Evolutionary conservation across 1,140 invertebrate species (phyloP).

Genomic region (Macrotrachela quadricornifera): DNA sequence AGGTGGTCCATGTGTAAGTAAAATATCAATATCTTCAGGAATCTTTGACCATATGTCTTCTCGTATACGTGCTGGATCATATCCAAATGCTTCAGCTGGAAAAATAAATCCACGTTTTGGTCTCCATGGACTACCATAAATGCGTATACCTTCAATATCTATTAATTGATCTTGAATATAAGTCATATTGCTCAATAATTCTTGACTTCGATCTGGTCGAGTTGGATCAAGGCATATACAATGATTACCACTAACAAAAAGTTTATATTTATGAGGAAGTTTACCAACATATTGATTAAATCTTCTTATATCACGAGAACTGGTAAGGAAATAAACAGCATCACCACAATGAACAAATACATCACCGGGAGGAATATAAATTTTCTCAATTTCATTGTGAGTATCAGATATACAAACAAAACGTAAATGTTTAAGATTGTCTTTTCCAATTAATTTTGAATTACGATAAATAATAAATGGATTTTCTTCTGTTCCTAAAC

Average conservation of each 20-base stretch:
- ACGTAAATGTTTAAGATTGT: no score
- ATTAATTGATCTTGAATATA: background rate
- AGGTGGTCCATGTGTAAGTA: constrained; percentile 44
- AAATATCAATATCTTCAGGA: constrained; percentile 48
- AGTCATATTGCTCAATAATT: background rate
- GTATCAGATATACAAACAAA: no score
- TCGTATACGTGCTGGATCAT: no score
- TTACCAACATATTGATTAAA: constrained; percentile 28
- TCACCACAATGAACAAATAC: background rate
- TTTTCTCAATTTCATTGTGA: no score
- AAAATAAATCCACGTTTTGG: background rate
- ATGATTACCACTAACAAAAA: constrained; percentile 69
- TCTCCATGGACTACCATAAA: background rate
- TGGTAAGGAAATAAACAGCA: background rate
- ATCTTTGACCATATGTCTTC: constrained; percentile 44
- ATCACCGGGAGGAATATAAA: background rate
- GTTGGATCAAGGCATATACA: constrained; percentile 34
- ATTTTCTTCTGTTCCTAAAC: no score
- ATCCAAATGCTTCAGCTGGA: no score
- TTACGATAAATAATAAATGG: no score
- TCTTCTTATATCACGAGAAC: background rate
- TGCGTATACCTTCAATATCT: constrained; percentile 31
- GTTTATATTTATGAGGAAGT: constrained; percentile 56
- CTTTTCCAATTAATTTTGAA: no score
- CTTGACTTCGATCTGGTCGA: background rate